Conservation (phyloP, 2,797 vertebrate genomes). For the Hippopotamyrus pictus region DNA sequence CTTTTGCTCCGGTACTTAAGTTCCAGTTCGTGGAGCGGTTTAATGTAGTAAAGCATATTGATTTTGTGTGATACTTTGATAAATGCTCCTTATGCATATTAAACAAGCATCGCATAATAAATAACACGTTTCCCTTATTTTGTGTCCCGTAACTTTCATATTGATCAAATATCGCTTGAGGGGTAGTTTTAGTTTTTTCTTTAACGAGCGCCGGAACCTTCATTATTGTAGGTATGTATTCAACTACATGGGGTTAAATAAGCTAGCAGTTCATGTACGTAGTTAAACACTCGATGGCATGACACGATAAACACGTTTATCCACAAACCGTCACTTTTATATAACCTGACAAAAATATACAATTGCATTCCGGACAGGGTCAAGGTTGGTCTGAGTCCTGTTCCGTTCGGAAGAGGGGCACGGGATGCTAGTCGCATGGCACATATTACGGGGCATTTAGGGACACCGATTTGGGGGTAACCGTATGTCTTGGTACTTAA, state of each 20-base stretch:
- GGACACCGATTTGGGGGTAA: neutral
- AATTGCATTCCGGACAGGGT: neutral
- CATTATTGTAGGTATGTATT: neutral
- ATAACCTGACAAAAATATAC: neutral
- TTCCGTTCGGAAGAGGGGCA: neutral
- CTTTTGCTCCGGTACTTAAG: neutral
- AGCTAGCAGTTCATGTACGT: neutral
- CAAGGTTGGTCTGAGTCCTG: neutral
- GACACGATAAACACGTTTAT: slow-evolving; percentile 5
- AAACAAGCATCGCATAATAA: neutral
- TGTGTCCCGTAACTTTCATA: neutral
- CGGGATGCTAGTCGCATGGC: neutral
- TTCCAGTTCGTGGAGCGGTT: neutral
- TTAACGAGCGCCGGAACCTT: neutral
- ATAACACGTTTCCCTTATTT: neutral
- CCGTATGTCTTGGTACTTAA: neutral
- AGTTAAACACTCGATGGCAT: neutral
- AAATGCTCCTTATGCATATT: neutral
- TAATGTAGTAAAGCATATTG: neutral
- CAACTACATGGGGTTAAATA: neutral
- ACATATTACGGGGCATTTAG: neutral
- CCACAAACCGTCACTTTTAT: neutral
- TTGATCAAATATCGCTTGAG: neutral
- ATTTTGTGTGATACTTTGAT: neutral
- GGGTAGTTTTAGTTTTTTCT: neutral